A percentile compares a stretch with the other conserved stretches of the same genome.
These are phyloP conservation scores for Tetragonula carbonaria DNA, from an alignment of 2,888 invertebrate genomes.

Conservation along the genomic window DNA sequence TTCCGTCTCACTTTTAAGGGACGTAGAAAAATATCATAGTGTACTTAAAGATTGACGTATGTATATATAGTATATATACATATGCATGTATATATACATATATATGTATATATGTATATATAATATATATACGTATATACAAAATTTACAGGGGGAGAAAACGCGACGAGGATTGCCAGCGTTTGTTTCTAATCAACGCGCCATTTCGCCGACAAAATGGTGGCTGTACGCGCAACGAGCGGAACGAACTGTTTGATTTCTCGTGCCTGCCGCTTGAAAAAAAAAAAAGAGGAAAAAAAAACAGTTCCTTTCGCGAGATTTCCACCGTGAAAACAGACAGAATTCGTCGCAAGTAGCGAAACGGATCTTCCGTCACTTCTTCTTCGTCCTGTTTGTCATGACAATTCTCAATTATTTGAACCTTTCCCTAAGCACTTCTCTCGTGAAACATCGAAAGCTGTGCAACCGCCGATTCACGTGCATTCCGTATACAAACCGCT, in stretches of 20 bases:
- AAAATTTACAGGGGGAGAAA: constrained; percentile 66
- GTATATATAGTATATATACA: constrained; percentile 31
- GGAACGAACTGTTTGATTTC: constrained; percentile 47
- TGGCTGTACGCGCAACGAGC: constrained; percentile 46
- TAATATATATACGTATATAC: constrained; percentile 61
- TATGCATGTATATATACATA: constrained; percentile 37
- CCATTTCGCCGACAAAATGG: constrained; percentile 33
- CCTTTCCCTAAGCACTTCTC: background rate
- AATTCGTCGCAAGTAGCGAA: background rate
- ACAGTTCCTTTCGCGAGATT: background rate
- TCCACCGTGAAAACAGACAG: background rate
- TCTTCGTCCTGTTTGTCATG: background rate
- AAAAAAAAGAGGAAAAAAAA: background rate
- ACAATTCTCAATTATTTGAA: background rate
- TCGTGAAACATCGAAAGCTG: background rate
- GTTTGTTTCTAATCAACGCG: constrained; percentile 44
- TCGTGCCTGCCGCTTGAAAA: constrained; percentile 5
- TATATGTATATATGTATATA: constrained; percentile 5
- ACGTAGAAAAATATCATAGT: constrained; percentile 83
- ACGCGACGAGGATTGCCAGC: constrained; percentile 39
- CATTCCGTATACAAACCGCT: no score
- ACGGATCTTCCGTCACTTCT: background rate
- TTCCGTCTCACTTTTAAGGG: constrained; percentile 59
- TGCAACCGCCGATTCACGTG: no score
- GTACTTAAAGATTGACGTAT: constrained; percentile 63